Evolutionary conservation across 1,140 invertebrate genomes (phyloP), one percentile per base, ranked within the genome.

Genomic region (Hyposmocoma kahamanoa): DNA sequence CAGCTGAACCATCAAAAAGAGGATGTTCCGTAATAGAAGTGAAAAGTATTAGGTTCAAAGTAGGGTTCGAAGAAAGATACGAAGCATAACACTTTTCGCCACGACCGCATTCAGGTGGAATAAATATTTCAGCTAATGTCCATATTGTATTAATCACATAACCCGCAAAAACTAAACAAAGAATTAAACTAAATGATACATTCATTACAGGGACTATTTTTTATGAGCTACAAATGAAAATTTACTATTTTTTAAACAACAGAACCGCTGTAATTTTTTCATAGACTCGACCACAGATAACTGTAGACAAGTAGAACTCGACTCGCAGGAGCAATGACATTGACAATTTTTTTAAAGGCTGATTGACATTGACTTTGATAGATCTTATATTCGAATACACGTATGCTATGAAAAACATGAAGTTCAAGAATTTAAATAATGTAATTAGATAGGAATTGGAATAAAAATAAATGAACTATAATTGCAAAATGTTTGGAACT

Each of bases 131-230:
- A 45, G 90, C 92, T 61, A 95, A 85, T 34, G 89, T 90, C 84
- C 92, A 95, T 64, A 94, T 90, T 17, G 92, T 92, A 74, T 95
- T 90, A 20, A 87, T 64, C 49, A 94, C 90, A 70, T 94, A 95
- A 4, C 83, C 90, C 26, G 92, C 64, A 82, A 94, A 93, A 56
- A 91, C 69, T 54, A 89, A 87, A 46, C 88, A 88, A 42, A 92
- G 60, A 44, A 94, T 78, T 15, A 90, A 59, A 45, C 80, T 88
- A 57, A 89, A 59, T 17, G 89, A 89, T 56, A 84, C 51, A 67
- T 82, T 83, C 83, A 86, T 84, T 21, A 38, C 46, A 10, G 45
- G 18, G 39, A 20, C 17, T 22, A 11, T 30, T 30, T 28, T 28
- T 6, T 28, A 28, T 28, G n/a, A n/a, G n/a, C n/a, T n/a, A n/a